These are phyloP conservation scores for Pherbina coryleti DNA, from an alignment of 2,888 invertebrate species.

Conservation along the genomic window DNA sequence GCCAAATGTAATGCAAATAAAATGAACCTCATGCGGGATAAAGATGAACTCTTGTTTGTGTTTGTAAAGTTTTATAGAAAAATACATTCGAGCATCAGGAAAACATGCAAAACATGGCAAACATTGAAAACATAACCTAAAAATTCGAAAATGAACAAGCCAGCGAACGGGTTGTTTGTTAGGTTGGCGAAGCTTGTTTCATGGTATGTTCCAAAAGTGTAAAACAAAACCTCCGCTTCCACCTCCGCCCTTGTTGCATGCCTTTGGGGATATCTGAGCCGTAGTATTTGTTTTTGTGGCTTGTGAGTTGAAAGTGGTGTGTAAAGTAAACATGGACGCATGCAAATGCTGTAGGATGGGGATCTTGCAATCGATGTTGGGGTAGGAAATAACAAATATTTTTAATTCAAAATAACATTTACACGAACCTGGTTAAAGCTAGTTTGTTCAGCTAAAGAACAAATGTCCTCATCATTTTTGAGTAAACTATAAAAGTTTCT, in stretches of 20 bases:
- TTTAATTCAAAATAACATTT: not conserved
- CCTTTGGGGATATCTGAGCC: not conserved
- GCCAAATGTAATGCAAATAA: slow-evolving; percentile 43
- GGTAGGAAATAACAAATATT: not conserved
- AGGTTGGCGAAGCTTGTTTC: slow-evolving; percentile 17
- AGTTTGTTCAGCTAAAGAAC: not conserved
- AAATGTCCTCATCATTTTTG: too few relatives aligned
- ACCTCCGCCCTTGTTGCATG: not conserved
- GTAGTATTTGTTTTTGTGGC: not conserved
- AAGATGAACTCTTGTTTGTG: slow-evolving; percentile 23
- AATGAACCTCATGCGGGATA: slow-evolving; percentile 35
- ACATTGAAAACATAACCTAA: slow-evolving; percentile 42
- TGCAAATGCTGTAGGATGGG: not conserved
- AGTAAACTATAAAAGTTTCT: too few relatives aligned
- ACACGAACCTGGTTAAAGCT: not conserved
- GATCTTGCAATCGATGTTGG: not conserved
- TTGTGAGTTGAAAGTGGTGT: not conserved
- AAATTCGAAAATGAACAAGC: slow-evolving; percentile 29
- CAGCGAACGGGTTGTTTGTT: slow-evolving; percentile 9
- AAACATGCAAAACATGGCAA: slow-evolving; percentile 35
- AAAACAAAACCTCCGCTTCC: slow-evolving; percentile 22
- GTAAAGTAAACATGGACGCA: not conserved
- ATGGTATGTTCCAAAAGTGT: slow-evolving; percentile 32
- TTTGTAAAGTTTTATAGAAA: slow-evolving; percentile 5
- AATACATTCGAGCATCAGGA: slow-evolving; percentile 15